Evolutionary conservation across 1,140 invertebrate species (phyloP).

Genomic region (Bombus sylvicola): DNA sequence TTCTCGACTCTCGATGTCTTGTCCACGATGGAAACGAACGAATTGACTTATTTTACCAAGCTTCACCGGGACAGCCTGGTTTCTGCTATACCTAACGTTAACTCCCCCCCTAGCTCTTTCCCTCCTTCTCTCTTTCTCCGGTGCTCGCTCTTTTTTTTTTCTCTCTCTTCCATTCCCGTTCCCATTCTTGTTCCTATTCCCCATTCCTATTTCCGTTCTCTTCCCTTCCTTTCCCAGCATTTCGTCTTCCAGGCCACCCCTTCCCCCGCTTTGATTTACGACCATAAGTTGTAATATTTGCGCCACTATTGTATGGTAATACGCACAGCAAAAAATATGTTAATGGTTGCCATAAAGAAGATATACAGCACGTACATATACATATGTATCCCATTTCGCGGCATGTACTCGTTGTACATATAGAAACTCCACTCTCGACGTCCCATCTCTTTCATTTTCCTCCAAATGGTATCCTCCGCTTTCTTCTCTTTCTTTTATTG

Average conservation of each 20-base stretch:
- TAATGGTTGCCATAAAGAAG: slow-evolving; percentile 82
- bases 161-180: not conserved
- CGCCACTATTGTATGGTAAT: slow-evolving; percentile 82
- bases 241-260: slow-evolving; percentile 20
- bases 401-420: slow-evolving; percentile 76
- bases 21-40: slow-evolving; percentile 16
- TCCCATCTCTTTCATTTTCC: slow-evolving; percentile 12
- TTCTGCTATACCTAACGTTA: not conserved
- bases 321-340: slow-evolving; percentile 81
- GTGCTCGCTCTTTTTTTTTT: slow-evolving; percentile 4
- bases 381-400: slow-evolving; percentile 77
- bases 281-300: slow-evolving; percentile 82
- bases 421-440: slow-evolving; percentile 64
- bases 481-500: not conserved
- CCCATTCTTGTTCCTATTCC: slow-evolving; percentile 25
- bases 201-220: not conserved
- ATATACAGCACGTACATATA: slow-evolving; percentile 76
- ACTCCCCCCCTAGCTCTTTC: slow-evolving; percentile 12
- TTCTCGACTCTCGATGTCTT: not conserved
- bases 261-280: slow-evolving; percentile 75
- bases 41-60: slow-evolving; percentile 42
- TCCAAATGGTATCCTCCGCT: not conserved
- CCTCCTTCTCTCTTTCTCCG: not conserved
- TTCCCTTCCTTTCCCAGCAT: not conserved
- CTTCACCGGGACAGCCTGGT: slow-evolving; percentile 9